Evolutionary conservation across 2,888 invertebrate genomes (phyloP).

Genomic region (Drosophila anomalata): DNA sequence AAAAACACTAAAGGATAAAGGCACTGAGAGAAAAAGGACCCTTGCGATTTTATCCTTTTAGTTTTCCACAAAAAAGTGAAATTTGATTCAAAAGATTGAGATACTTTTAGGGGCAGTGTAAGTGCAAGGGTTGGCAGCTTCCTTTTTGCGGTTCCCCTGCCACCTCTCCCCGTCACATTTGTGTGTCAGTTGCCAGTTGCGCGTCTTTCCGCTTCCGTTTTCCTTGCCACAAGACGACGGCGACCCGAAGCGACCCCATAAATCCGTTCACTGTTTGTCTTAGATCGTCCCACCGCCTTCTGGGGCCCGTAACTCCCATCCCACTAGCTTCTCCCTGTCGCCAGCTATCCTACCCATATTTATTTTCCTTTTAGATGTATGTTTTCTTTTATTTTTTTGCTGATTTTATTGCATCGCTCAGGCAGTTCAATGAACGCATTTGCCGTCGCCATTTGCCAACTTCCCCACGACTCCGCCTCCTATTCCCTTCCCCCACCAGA

Average conservation of each 20-base stretch:
- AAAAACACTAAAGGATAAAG: constrained; percentile 17
- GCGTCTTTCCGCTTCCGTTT: constrained; percentile 72
- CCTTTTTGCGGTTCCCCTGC: constrained; percentile 62
- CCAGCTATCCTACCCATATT: constrained; percentile 54
- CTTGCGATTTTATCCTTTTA: neutral
- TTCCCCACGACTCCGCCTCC: neutral
- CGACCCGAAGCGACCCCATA: constrained; percentile 56
- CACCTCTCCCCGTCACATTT: constrained; percentile 31
- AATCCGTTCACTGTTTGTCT: constrained; percentile 67
- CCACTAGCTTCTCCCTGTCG: constrained; percentile 45
- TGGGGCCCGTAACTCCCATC: neutral
- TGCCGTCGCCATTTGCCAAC: constrained; percentile 66
- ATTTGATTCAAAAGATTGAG: neutral
- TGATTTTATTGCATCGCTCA: constrained; percentile 68
- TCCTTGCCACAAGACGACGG: constrained; percentile 25
- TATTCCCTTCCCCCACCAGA: neutral
- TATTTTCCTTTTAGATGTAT: constrained; percentile 55
- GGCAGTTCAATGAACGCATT: constrained; percentile 75
- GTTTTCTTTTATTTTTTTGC: constrained; percentile 15
- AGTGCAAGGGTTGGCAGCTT: constrained; percentile 61
- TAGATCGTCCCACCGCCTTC: constrained; percentile 47
- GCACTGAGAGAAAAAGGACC: neutral
- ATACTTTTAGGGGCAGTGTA: constrained; percentile 2
- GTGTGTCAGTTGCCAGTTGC: constrained; percentile 61
- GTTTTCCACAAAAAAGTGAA: neutral